A percentile compares a stretch with the other conserved stretches of the same genome.
Evolutionary conservation across 2,797 vertebrate genomes (phyloP).

Genomic region (Austrolebias charrua): DNA sequence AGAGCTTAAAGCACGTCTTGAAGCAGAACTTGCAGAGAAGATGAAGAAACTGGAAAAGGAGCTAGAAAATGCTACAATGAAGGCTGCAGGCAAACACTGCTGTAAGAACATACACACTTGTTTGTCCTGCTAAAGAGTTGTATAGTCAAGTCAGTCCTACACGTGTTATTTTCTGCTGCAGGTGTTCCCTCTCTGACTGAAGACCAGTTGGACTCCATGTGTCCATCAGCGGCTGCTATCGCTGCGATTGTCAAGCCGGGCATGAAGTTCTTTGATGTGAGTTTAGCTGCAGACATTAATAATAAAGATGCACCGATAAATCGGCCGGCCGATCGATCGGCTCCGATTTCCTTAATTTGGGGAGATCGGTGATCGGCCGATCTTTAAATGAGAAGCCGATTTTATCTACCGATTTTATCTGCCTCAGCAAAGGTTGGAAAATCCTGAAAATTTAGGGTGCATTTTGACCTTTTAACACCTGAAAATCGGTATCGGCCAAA

Average conservation of each 20-base stretch:
- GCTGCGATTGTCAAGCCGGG: conserved; percentile 95
- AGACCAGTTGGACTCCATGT: conserved; percentile 90
- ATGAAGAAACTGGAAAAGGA: conserved; percentile 90
- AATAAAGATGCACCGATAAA: too few species aligned
- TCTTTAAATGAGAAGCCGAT: too few species aligned
- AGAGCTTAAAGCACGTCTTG: conserved; percentile 76
- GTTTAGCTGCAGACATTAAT: conserved; percentile 11
- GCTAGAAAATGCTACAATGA: conserved; percentile 87
- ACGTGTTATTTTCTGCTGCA: conserved; percentile 44
- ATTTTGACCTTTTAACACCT: too few species aligned
- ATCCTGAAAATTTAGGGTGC: too few species aligned
- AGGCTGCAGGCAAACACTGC: conserved; percentile 86
- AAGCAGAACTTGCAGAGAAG: conserved; percentile 88
- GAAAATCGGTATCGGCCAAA: too few species aligned
- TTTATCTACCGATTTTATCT: too few species aligned
- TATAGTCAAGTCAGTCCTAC: neutral
- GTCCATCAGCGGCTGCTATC: conserved; percentile 93
- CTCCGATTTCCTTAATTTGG: too few species aligned
- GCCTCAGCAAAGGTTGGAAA: too few species aligned
- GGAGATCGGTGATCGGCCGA: too few species aligned
- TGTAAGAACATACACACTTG: conserved; percentile 79
- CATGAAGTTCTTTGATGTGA: conserved; percentile 97
- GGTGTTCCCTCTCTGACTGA: conserved; percentile 86
- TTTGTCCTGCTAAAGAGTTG: neutral
- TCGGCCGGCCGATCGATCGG: too few species aligned